Evolutionary conservation across 2,113 vertebrate genomes (phyloP).

Genomic region (Glaucomys volans): DNA sequence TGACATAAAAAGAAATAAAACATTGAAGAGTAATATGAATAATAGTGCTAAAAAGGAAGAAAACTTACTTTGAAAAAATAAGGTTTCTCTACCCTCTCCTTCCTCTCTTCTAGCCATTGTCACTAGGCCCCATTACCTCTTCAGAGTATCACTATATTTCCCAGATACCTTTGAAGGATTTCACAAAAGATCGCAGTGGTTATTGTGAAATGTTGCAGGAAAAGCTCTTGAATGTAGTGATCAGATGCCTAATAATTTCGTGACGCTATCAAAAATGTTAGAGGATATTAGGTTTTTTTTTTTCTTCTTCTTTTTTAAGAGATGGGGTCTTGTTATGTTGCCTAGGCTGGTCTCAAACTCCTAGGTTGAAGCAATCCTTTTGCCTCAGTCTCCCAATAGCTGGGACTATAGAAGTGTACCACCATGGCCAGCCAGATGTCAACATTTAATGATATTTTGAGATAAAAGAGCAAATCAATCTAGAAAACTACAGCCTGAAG

Average conservation of each 20-base stretch:
- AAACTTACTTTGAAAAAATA: slow-evolving; percentile 15
- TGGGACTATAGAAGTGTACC: neutral
- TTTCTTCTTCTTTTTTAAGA: neutral
- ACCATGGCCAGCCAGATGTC: neutral
- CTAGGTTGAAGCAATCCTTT: neutral
- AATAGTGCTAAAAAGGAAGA: slow-evolving; percentile 26
- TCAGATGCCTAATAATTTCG: slow-evolving; percentile 31
- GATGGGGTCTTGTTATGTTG: neutral
- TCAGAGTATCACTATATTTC: neutral
- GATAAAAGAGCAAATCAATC: neutral
- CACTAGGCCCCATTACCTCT: neutral
- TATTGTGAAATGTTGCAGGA: neutral
- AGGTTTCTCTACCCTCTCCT: neutral
- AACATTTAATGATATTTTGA: slow-evolving; percentile 10
- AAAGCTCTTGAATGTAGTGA: slow-evolving; percentile 4
- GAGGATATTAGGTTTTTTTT: neutral
- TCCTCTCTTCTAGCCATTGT: neutral
- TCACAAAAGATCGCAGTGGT: slow-evolving; percentile 1
- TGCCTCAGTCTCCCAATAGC: neutral
- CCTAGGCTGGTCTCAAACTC: neutral
- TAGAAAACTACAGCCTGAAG: neutral
- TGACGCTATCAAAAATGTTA: neutral
- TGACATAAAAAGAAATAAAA: slow-evolving; percentile 8
- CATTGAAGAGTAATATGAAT: slow-evolving; percentile 21
- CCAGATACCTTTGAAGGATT: neutral